Evolutionary conservation across 2,888 invertebrate genomes (phyloP), one percentile per base, ranked within the genome.

Genomic region (Cheilosia variabilis): DNA sequence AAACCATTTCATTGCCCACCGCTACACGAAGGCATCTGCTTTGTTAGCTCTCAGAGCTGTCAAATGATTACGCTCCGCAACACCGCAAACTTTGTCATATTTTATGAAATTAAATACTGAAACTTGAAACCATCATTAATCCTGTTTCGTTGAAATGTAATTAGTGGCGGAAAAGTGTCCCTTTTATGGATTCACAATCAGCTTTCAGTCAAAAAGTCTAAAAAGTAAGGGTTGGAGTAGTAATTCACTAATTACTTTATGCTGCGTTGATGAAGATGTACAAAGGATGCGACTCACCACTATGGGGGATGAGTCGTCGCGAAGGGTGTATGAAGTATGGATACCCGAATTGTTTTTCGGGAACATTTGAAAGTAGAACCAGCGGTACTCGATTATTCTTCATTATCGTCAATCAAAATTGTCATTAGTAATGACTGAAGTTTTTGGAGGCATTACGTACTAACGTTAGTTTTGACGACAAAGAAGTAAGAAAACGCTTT

Each of bases 351-450:
- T 52, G 24, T 52, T 52, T 52, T 24, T 6, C 1, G 22, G 24
- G 15, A 52, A n/a, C 24, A 52, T 52, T 52, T 22, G n/a, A 24
- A 52, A 52, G 50, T 41, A 41, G 10, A 13, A 10, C 15, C 17
- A 47, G 60, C 22, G 89, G 89, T 89, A 90, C 89, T 91, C 91
- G 89, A 91, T 91, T 91, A 91, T 90, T 91, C 92, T 91, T 91
- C 92, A 91, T 91, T 91, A 91, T 88, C 89, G 91, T 91, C 91
- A 92, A 91, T 91, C 91, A 91, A 88, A 88, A 78, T 78, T 62
- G 68, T 72, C 58, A 77, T n/a, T 6, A 17, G 52, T 47, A 57
- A 75, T 37, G 57, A 41, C 34, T 68, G 55, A 24, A 24, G 41
- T 52, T 22, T 17, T n/a, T 2, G 37, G 13, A 37, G 37, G 13